A percentile compares a stretch with the other conserved stretches of the same genome.
Conservation (phyloP, 2,888 invertebrate genomes). For the Agrochola macilenta region DNA sequence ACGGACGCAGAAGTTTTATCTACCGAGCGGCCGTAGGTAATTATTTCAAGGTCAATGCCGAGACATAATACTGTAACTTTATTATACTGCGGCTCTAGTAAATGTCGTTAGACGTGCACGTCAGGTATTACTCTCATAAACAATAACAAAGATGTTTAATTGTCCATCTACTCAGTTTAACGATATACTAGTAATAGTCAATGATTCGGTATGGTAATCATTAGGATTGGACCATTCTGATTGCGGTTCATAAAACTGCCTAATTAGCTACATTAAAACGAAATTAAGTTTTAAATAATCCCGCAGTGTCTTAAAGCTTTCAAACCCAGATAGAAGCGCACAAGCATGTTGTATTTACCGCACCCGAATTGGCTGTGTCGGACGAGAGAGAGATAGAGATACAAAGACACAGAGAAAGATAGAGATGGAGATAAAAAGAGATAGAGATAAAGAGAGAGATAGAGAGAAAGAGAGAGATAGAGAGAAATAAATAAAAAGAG, state of each 20-base stretch:
- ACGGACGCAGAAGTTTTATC: no score
- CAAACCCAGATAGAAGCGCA: neutral
- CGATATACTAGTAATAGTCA: neutral
- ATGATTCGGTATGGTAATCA: neutral
- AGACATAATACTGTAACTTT: no score
- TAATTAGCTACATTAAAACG: neutral
- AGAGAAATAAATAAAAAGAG: no score
- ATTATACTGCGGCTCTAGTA: neutral
- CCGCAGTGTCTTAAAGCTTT: neutral
- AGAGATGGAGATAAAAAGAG: no score
- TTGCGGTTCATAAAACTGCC: neutral
- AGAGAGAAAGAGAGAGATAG: no score
- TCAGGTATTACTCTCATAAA: neutral
- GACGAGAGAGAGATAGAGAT: no score
- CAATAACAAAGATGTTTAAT: neutral
- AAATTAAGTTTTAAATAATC: neutral
- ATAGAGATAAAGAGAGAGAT: no score
- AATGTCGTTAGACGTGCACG: neutral
- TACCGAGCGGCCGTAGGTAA: no score
- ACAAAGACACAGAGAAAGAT: no score
- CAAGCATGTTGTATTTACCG: neutral
- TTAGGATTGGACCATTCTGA: neutral
- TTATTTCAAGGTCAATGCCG: no score
- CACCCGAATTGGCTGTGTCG: neutral
- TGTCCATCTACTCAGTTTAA: slow-evolving; percentile 2